Conservation (phyloP, 1,140 invertebrate species). For the Caerostris darwini region DNA sequence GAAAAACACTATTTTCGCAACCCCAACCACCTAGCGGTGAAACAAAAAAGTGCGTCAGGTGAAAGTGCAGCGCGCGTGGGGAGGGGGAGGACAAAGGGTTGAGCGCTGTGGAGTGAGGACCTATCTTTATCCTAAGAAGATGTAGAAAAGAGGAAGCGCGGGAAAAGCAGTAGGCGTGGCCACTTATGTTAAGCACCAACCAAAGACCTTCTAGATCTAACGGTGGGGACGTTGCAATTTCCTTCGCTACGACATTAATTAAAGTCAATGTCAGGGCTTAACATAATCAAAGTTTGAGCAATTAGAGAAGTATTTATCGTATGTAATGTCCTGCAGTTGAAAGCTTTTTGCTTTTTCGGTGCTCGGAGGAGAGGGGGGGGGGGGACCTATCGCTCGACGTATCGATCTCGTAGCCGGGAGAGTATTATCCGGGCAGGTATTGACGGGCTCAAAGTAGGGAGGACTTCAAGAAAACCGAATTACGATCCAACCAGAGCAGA, state of each 20-base stretch:
- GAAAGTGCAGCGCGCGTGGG: neutral
- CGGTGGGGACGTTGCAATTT: conserved; percentile 46
- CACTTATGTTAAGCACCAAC: conserved; percentile 70
- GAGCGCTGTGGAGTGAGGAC: neutral
- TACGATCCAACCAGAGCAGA: conserved; percentile 24
- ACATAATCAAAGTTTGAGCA: conserved; percentile 77
- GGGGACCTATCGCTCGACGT: conserved; percentile 47
- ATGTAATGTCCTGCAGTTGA: conserved; percentile 69
- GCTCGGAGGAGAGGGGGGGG: neutral
- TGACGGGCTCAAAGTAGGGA: conserved; percentile 45
- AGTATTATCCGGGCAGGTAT: conserved; percentile 48
- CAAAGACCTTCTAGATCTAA: conserved; percentile 65
- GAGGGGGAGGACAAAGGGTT: neutral
- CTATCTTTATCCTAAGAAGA: conserved; percentile 63
- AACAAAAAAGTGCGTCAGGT: conserved; percentile 1
- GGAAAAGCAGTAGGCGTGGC: conserved; percentile 65
- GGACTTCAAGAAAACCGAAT: conserved; percentile 69
- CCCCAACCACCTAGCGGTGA: neutral
- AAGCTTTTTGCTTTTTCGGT: conserved; percentile 73
- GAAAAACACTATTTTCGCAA: neutral
- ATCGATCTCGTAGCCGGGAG: conserved; percentile 59
- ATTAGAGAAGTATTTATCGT: conserved; percentile 76
- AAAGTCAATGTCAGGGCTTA: conserved; percentile 76
- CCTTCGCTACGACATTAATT: conserved; percentile 74
- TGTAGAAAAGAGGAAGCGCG: conserved; percentile 49